phyloP scores from a whole-genome alignment of 2,797 vertebrate genomes.

The Manis crassicaudata region DNA sequence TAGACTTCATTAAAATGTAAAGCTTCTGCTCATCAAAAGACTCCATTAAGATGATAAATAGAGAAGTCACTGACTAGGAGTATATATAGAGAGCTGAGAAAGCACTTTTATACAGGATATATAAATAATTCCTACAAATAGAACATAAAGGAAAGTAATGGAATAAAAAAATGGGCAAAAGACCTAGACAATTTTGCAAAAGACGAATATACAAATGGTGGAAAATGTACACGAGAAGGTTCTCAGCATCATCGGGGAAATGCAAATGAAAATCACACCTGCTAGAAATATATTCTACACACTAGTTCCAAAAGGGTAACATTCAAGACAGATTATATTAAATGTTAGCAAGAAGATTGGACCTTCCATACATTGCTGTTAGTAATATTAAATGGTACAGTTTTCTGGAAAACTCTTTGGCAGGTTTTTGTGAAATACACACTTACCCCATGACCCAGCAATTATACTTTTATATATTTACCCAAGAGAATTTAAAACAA shows the following conservation, averaged over 20 bases:
- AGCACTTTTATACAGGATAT: neutral
- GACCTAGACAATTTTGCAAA: neutral
- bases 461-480: neutral
- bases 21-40: neutral
- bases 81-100: neutral
- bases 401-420: neutral
- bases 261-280: slow-evolving; percentile 33
- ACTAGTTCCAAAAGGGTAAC: neutral
- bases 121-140: neutral
- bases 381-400: neutral
- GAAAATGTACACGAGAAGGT: neutral
- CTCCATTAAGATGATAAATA: neutral
- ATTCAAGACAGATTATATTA: neutral
- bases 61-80: neutral
- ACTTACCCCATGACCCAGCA: neutral
- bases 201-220: neutral
- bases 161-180: neutral
- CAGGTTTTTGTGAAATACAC: slow-evolving; percentile 5
- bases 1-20: slow-evolving; percentile 1
- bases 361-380: neutral
- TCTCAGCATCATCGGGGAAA: slow-evolving; percentile 1
- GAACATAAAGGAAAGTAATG: neutral
- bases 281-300: neutral
- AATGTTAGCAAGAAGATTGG: neutral
- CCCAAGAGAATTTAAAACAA: slow-evolving; percentile 19